Conservation (phyloP, 2,888 invertebrate genomes). For the Diaprepes abbreviatus region DNA sequence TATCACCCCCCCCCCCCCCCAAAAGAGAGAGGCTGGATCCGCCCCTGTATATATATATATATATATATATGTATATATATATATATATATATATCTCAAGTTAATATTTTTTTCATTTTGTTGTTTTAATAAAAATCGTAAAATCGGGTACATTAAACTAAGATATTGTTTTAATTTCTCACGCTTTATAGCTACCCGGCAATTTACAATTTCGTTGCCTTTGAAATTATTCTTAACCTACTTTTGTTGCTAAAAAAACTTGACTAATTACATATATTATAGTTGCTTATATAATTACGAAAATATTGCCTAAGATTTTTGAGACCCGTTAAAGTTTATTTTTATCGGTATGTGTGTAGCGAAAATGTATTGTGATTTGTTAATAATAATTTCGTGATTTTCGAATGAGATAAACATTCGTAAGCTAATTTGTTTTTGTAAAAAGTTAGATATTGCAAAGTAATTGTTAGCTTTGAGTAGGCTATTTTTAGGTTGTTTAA, state of each 20-base stretch:
- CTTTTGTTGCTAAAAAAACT: constrained; percentile 44
- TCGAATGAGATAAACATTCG: constrained; percentile 5
- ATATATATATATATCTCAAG: no score
- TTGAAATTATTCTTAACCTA: constrained; percentile 42
- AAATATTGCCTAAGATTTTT: constrained; percentile 24
- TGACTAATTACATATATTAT: constrained; percentile 24
- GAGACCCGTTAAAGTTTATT: neutral
- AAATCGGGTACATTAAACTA: no score
- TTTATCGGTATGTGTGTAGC: neutral
- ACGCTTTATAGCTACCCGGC: constrained; percentile 31
- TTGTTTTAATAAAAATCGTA: no score
- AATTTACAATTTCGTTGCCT: constrained; percentile 30
- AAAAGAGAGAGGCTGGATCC: no score
- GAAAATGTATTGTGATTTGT: constrained; percentile 3
- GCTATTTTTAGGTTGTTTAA: constrained; percentile 13
- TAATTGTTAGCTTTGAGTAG: neutral
- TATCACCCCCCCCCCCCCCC: no score
- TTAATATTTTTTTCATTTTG: no score
- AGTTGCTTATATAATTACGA: constrained; percentile 23
- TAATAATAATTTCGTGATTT: constrained; percentile 9
- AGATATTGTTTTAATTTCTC: constrained; percentile 33
- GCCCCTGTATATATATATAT: no score
- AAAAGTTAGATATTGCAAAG: constrained; percentile 9
- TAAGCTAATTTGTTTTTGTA: constrained; percentile 9
- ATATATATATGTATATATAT: no score